Conservation (phyloP, 2,888 invertebrate species). For the Diarsia rubi region DNA sequence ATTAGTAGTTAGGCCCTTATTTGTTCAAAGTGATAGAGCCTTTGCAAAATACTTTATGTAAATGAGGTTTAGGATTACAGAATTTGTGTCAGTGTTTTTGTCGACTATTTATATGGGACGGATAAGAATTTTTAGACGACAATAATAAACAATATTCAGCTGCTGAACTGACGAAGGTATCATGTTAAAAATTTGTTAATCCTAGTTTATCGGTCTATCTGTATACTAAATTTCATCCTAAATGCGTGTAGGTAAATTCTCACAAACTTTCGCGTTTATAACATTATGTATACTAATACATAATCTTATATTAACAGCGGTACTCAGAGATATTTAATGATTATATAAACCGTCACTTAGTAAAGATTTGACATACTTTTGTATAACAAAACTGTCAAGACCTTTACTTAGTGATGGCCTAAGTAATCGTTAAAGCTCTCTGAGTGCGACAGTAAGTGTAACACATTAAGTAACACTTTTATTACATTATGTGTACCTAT, state of each 20-base stretch:
- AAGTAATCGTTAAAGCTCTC: too few relatives aligned
- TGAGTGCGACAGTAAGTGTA: too few relatives aligned
- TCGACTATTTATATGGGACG: not conserved
- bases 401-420: too few relatives aligned
- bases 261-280: not conserved
- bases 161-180: not conserved
- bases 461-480: too few relatives aligned
- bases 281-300: not conserved
- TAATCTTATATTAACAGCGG: not conserved
- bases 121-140: not conserved
- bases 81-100: constrained; percentile 5
- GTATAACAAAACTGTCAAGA: too few relatives aligned
- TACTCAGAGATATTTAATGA: too few relatives aligned
- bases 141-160: not conserved
- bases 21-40: constrained; percentile 8
- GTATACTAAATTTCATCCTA: not conserved
- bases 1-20: constrained; percentile 35
- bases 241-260: not conserved
- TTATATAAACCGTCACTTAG: too few relatives aligned
- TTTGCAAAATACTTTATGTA: constrained; percentile 17
- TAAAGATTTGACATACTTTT: too few relatives aligned
- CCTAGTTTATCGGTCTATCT: not conserved
- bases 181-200: too few relatives aligned
- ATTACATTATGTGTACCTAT: too few relatives aligned
- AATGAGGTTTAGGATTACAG: constrained; percentile 8